These are phyloP conservation scores for Cariama cristata DNA, from an alignment of 2,113 vertebrate species.

Conservation along the genomic window DNA sequence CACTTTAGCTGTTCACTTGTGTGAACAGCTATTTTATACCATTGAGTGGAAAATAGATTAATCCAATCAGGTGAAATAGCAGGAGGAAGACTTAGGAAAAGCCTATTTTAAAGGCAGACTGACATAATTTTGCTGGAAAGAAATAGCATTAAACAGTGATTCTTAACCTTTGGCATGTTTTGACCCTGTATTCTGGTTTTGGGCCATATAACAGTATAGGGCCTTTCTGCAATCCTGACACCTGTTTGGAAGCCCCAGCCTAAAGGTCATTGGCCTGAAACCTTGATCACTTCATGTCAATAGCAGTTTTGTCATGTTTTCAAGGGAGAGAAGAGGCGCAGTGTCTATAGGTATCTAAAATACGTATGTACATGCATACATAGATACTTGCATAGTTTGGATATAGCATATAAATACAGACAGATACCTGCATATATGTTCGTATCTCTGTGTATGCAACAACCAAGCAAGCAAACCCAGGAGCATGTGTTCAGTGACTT, in stretches of 20 bases:
- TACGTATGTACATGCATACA: fast-evolving
- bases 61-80: conserved; percentile 59
- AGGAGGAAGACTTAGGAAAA: conserved; percentile 24
- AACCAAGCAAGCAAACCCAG: background rate
- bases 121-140: background rate
- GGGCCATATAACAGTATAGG: background rate
- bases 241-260: background rate
- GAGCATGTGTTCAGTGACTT: background rate
- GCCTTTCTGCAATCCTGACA: background rate
- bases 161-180: background rate
- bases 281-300: background rate
- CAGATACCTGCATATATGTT: fast-evolving
- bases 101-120: background rate
- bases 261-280: background rate
- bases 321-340: background rate
- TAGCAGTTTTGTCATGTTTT: background rate
- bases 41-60: conserved; percentile 51
- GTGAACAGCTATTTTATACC: conserved; percentile 22
- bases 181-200: background rate
- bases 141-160: background rate
- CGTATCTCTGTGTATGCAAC: background rate
- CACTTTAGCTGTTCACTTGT: background rate
- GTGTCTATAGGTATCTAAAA: background rate
- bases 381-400: too few relatives aligned
- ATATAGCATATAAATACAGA: background rate